Evolutionary conservation across 92 coral and sea anemone species (phyloP).

Genomic region (Paragorgia papillata): DNA sequence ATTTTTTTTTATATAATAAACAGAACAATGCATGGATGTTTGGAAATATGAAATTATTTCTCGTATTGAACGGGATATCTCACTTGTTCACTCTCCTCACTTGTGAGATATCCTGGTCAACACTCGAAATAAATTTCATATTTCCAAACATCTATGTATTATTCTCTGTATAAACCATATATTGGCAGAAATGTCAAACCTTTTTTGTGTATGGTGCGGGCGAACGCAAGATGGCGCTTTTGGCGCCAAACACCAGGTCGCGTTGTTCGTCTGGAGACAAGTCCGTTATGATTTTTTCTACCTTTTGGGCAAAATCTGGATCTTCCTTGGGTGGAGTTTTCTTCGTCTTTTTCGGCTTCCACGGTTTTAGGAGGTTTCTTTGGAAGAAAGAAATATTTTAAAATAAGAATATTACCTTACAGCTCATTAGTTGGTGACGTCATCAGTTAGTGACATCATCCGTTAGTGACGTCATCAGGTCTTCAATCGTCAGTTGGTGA

Average conservation of each 20-base stretch:
- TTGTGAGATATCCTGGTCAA: too few species aligned
- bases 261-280: constrained; percentile 65
- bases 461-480: too few species aligned
- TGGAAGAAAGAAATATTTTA: background rate
- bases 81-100: too few species aligned
- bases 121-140: too few species aligned
- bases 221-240: constrained; percentile 1
- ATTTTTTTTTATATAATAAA: too few species aligned
- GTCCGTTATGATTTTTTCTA: constrained; percentile 81
- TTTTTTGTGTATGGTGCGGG: background rate
- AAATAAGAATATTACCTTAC: background rate
- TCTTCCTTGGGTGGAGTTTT: constrained; percentile 68
- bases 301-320: constrained; percentile 77
- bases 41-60: too few species aligned
- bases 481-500: too few species aligned
- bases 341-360: constrained; percentile 73
- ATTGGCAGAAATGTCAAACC: background rate
- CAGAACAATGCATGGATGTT: too few species aligned
- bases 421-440: too few species aligned
- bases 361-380: constrained; percentile 75
- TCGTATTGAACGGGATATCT: too few species aligned
- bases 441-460: too few species aligned
- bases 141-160: too few species aligned
- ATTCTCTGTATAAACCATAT: background rate
- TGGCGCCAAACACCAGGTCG: constrained; percentile 17